Percentiles rank a stretch among this genome's conserved stretches.
Evolutionary conservation across 2,113 vertebrate genomes (phyloP).

Genomic region (Dicentrarchus labrax): DNA sequence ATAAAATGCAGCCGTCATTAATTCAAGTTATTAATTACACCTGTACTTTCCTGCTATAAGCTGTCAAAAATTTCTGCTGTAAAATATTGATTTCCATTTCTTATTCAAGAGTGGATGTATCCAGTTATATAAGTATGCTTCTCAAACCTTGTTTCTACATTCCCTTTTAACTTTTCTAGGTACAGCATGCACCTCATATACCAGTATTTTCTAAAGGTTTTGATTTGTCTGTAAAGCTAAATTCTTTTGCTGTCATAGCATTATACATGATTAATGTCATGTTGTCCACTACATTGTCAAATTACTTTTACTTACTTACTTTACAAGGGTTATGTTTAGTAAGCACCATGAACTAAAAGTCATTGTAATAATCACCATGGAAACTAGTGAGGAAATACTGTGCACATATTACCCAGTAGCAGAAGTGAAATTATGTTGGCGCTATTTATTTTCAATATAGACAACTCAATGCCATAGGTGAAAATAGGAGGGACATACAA

Average conservation of each 20-base stretch:
- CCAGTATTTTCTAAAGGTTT: not conserved
- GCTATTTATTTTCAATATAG: constrained; percentile 12
- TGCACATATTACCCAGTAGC: not conserved
- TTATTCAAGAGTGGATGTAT: constrained; percentile 3
- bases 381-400: constrained; percentile 31
- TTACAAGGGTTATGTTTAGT: constrained; percentile 15
- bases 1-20: constrained; percentile 26
- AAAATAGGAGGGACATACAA: constrained; percentile 2
- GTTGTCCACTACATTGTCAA: not conserved
- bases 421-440: not conserved
- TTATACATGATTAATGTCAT: not conserved
- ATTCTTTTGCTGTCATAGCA: not conserved
- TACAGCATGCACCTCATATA: not conserved
- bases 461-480: constrained; percentile 5
- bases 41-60: constrained; percentile 2
- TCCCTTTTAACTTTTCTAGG: not conserved
- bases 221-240: not conserved
- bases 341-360: constrained; percentile 10
- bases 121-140: not conserved
- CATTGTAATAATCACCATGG: constrained; percentile 37
- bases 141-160: not conserved
- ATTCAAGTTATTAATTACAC: constrained; percentile 36
- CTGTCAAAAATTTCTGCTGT: constrained; percentile 12
- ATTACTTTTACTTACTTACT: no score
- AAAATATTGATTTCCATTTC: constrained; percentile 24